Base-by-base conservation (phyloP, 2,888 invertebrate genomes). In the Lapara coniferarum region DNA sequence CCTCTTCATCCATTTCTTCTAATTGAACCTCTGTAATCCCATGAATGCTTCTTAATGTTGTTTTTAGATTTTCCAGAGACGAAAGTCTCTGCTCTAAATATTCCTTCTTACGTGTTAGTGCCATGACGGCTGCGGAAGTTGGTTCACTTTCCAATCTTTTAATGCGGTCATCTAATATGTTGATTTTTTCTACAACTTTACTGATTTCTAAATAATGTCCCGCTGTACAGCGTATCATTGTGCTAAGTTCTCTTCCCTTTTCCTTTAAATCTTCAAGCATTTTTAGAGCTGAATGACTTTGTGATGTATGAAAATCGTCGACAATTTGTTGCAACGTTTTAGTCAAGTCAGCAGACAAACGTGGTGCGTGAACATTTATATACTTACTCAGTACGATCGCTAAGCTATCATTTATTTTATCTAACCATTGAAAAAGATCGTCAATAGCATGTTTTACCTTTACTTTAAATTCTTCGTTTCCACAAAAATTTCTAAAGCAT, bases 241-340 rank as follows among this genome's bases (percentile, higher is more conserved):
- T 78, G 66, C 80, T 80, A 51, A 91, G 67, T 74, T 88, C 83
- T 74, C 78, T 83, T 2, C 89, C 89, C 70, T 84, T 86, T 53
- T 74, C 72, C 73, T 86, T 89, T 66, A 92, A 78, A 68, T 89
- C 78, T 49, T 86, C 81, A 56, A 90, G 56, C 72, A 90, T 72
- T 73, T 81, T 81, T 77, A 79, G 75, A 25, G 85, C 77, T 56
- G 79, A 74, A 25, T 82, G 77, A 55, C 83, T 73, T 67, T 81
- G 72, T 8, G 86, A 81, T 25, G 71, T 71, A 66, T 86, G 73
- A 46, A 92, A 74, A 10, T 89, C 85, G 72, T 85, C 84, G 55
- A 93, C 85, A 68, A 93, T 89, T 75, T 87, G 84, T 73, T 90
- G 90, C 70, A 93, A 81, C 16, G 87, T 87, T 79, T 89, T 91